phyloP scores from a whole-genome alignment of 2,113 vertebrate genomes.

The Chascanopsetta lugubris region DNA sequence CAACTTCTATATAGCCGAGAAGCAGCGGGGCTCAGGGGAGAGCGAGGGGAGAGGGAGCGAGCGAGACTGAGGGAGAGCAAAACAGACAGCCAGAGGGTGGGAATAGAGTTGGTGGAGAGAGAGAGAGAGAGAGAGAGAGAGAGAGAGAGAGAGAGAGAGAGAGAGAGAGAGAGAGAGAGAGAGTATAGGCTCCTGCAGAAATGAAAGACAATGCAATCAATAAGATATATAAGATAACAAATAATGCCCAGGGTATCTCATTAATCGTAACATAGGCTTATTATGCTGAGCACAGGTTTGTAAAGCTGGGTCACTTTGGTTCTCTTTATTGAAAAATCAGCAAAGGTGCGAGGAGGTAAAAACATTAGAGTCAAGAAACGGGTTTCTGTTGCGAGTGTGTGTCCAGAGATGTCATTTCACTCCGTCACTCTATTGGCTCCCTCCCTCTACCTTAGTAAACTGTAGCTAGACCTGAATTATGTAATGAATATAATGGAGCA shows the following conservation, averaged over 20 bases:
- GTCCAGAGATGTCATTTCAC: too few relatives aligned
- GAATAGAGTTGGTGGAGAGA: conserved; percentile 47
- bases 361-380: too few relatives aligned
- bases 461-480: too few relatives aligned
- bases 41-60: conserved; percentile 53
- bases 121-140: conserved; percentile 38
- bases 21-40: conserved; percentile 56
- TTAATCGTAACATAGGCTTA: conserved; percentile 80
- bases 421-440: too few relatives aligned
- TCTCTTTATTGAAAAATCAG: conserved; percentile 78
- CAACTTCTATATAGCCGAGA: conserved; percentile 59
- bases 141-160: conserved; percentile 67
- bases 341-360: conserved; percentile 67
- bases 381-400: too few relatives aligned
- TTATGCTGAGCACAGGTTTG: conserved; percentile 81
- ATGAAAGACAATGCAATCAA: conserved; percentile 84
- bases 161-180: conserved; percentile 52
- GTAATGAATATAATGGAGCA: too few relatives aligned
- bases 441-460: too few relatives aligned
- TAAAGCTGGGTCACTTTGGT: conserved; percentile 79
- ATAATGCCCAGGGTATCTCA: conserved; percentile 84
- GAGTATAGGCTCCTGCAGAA: conserved; percentile 41
- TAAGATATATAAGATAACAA: conserved; percentile 85
- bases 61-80: conserved; percentile 63
- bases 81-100: conserved; percentile 68